phyloP scores from a whole-genome alignment of 2,797 vertebrate species.

The Menidia menidia region DNA sequence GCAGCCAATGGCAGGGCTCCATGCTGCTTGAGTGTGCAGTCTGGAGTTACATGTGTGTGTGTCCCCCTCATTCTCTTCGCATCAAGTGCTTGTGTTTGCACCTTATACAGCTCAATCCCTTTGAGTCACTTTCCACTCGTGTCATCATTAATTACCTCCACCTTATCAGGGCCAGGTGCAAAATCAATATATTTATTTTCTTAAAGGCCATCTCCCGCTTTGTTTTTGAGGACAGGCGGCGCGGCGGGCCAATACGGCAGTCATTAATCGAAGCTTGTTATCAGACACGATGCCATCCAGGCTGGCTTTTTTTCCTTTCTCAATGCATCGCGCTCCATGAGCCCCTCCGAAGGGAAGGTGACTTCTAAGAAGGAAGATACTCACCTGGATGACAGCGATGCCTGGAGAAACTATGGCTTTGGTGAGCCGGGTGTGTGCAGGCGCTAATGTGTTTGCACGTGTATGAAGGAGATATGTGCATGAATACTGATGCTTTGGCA shows the following conservation, averaged over 20 bases:
- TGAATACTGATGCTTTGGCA: constrained; percentile 6
- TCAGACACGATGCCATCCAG: constrained; percentile 34
- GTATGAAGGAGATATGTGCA: neutral
- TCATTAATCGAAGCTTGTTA: constrained; percentile 74
- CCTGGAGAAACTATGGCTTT: constrained; percentile 9
- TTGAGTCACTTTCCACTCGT: constrained; percentile 57
- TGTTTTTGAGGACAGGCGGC: constrained; percentile 60
- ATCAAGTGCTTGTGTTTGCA: constrained; percentile 11
- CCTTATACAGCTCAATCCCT: constrained; percentile 51
- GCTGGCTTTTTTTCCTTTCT: constrained; percentile 58
- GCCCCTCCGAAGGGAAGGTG: constrained; percentile 65
- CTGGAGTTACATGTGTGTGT: constrained; percentile 1
- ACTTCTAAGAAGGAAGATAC: constrained; percentile 64
- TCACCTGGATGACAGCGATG: constrained; percentile 37
- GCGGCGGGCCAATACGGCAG: constrained; percentile 26
- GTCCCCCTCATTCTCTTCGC: constrained; percentile 8
- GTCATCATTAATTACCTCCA: constrained; percentile 72
- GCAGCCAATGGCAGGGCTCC: constrained; percentile 28
- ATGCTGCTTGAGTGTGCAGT: constrained; percentile 1
- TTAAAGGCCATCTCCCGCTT: constrained; percentile 69
- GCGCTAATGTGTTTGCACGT: neutral
- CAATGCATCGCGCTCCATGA: constrained; percentile 24
- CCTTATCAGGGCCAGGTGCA: constrained; percentile 65
- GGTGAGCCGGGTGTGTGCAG: constrained; percentile 1
- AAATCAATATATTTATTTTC: constrained; percentile 73